Evolutionary conservation across 1,140 invertebrate genomes (phyloP), one percentile per base, ranked within the genome.

Genomic region (Papilio helenus): DNA sequence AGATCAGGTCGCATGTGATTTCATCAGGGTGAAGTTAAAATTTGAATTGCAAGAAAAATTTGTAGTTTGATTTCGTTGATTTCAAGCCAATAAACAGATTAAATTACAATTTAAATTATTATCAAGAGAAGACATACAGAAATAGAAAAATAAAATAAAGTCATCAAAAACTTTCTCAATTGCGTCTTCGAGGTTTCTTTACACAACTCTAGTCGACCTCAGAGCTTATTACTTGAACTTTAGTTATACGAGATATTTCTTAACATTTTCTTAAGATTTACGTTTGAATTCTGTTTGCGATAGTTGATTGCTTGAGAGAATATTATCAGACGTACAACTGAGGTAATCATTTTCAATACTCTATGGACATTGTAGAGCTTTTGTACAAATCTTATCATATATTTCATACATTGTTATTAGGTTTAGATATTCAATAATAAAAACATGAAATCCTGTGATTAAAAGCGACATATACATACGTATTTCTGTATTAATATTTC

Each of bases 81-180:
- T n/a, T n/a, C n/a, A n/a, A n/a, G n/a, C n/a, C n/a, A n/a, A n/a
- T 39, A 39, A 29, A 39, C 2, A 7, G 34, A 72, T 0, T 42
- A n/a, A n/a, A n/a, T 16, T 42, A 4, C 14, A 72, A 65, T 29
- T 29, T 29, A 20, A 42, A 39, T 12, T 29, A 72, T 42, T n/a
- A n/a, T 72, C 2, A 39, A 20, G 23, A 39, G n/a, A n/a, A n/a
- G n/a, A 39, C 7, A 2, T 39, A n/a, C 9, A n/a, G 3, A 12
- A 42, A 23, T 2, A 14, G 8, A 44, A 72, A 73, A 46, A n/a
- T 23, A 72, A 72, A 72, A 72, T 0, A 73, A 73, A 26, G 10
- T 51, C 72, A 73, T 73, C 44, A 73, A 73, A 73, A 73, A 49
- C 23, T 73, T 73, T 73, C 72, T 73, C 72, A 73, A 49, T 49